Evolutionary conservation across 2,113 vertebrate genomes (phyloP).

Genomic region (western clawed frog (Xenopus tropicalis)): UCB_Xtro_10.0 CM004445.2:53295001-53295500

Average conservation of each 20-base stretch:
- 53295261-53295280: background rate
- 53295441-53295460: slow-evolving; percentile 35
- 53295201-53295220: background rate
- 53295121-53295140: too few relatives aligned
- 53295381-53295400: slow-evolving; percentile 58
- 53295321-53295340: slow-evolving; percentile 59
- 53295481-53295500: background rate
- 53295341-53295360: slow-evolving; percentile 75
- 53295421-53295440: slow-evolving; percentile 66
- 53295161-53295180: too few relatives aligned
- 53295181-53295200: too few relatives aligned
- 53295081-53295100: too few relatives aligned
- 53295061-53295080: too few relatives aligned
- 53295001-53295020: too few relatives aligned
- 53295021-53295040: too few relatives aligned
- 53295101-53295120: too few relatives aligned
- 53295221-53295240: background rate
- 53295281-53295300: slow-evolving; percentile 60
- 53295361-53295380: slow-evolving; percentile 56
- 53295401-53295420: slow-evolving; percentile 55
- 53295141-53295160: too few relatives aligned
- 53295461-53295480: background rate
- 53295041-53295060: too few relatives aligned
- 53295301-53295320: slow-evolving; percentile 64
- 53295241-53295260: background rate